Conservation (phyloP, 1,140 invertebrate genomes). For the Diachasmimorpha longicaudata region DNA sequence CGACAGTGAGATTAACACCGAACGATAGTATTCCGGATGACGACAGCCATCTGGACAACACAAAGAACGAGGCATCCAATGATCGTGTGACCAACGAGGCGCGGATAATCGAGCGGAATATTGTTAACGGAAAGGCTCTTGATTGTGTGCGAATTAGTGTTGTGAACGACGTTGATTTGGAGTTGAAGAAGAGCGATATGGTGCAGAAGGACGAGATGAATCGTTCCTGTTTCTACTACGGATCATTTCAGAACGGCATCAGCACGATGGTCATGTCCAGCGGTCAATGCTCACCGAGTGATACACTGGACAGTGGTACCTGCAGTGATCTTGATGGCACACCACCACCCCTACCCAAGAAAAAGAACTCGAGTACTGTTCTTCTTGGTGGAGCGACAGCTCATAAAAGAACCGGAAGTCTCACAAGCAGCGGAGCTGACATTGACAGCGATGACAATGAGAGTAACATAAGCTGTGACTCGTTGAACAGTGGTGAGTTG, state of each 20-base stretch:
- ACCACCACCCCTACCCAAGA: constrained; percentile 73
- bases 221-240: constrained; percentile 65
- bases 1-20: constrained; percentile 49
- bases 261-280: constrained; percentile 69
- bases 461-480: constrained; percentile 75
- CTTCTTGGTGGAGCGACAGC: constrained; percentile 41
- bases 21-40: constrained; percentile 36
- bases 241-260: constrained; percentile 59
- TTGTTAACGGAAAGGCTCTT: constrained; percentile 16
- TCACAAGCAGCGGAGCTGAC: constrained; percentile 66
- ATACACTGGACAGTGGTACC: constrained; percentile 81
- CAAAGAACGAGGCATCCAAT: constrained; percentile 52
- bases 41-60: constrained; percentile 54
- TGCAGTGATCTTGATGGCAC: constrained; percentile 81
- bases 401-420: constrained; percentile 62
- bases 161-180: constrained; percentile 38
- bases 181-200: constrained; percentile 43
- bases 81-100: constrained; percentile 43
- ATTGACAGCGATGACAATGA: constrained; percentile 73
- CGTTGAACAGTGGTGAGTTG: constrained; percentile 71
- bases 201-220: constrained; percentile 40
- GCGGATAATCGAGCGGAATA: constrained; percentile 44
- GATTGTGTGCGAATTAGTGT: constrained; percentile 63
- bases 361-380: constrained; percentile 59
- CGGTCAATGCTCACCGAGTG: constrained; percentile 79